Evolutionary conservation across 2,888 invertebrate species (phyloP).

Genomic region (Hipparchia sbordonii): DNA sequence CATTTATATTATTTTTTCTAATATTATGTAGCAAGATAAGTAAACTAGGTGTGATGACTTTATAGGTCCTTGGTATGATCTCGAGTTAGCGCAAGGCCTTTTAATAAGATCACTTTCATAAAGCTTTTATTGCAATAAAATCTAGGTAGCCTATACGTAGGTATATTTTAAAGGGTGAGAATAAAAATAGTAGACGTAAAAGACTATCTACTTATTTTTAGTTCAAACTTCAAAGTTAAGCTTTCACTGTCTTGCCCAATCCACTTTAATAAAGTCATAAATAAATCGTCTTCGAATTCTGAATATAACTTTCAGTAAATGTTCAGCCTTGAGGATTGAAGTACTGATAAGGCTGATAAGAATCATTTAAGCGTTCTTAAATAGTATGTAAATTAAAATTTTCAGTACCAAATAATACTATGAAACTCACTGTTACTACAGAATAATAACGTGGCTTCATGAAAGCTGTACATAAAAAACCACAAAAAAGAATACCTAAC

Average conservation of each 20-base stretch:
- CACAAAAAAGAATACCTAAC: not conserved
- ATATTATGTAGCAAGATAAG: no score
- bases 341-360: not conserved
- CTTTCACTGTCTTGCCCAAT: not conserved
- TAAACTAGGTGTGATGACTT: not conserved
- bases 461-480: not conserved
- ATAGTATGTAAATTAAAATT: not conserved
- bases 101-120: not conserved
- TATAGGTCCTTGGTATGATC: not conserved
- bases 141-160: not conserved
- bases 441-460: no score
- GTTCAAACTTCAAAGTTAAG: not conserved
- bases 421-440: not conserved
- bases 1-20: no score
- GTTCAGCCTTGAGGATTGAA: slow-evolving; percentile 3
- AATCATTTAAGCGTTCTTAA: slow-evolving; percentile 3
- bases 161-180: not conserved
- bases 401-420: not conserved
- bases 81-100: not conserved
- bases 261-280: slow-evolving; percentile 6
- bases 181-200: not conserved
- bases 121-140: not conserved
- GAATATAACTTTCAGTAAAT: slow-evolving; percentile 6
- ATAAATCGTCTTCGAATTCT: not conserved
- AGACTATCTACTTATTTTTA: not conserved